Evolutionary conservation across 2,113 vertebrate species (phyloP), one percentile per base, ranked within the genome.

Genomic region (Psammodynastes pulverulentus): DNA sequence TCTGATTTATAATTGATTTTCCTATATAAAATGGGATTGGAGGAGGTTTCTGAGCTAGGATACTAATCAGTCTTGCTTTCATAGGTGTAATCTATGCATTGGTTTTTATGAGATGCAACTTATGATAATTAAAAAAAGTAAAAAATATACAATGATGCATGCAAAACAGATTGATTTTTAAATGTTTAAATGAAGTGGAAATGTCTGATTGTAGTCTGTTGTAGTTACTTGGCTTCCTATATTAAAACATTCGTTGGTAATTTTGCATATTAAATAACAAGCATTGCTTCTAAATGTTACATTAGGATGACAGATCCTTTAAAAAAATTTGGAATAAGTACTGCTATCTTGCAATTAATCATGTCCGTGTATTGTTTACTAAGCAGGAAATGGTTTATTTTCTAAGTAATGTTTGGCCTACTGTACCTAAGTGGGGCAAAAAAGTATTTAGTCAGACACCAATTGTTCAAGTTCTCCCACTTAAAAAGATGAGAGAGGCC

Each of bases 161-260:
- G 4, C 56, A 53, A 53, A 52, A 9, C n/a, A 92, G 34, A 53
- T 24, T 45, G 24, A 53, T 2, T 84, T 46, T 84, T 1, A 85
- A 88, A 26, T 4, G 15, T 84, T 15, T 87, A 45, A 72, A 95
- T 95, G 87, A 96, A 97, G 93, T 97, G 97, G 97, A 97, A 92
- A 92, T 89, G 93, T 90, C 39, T 2, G 17, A 92, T 90, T 87
- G 89, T 85, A 84, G 62, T 91, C 85, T 39, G 29, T 46, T 1
- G 1, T 15, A 8, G 13, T 24, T 17, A 3, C 12, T 86, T 24
- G n/a, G 7, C 0, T 2, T 79, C 67, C 17, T 39, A 7, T 17
- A 19, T 24, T 86, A 3, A 52, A 72, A 48, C 3, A 10, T 56
- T 39, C 89, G 19, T 26, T 46, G n/a, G 52, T 17, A 29, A 0